Evolutionary conservation across 2,113 vertebrate species (phyloP).

Genomic region (Panthera tigris): DNA sequence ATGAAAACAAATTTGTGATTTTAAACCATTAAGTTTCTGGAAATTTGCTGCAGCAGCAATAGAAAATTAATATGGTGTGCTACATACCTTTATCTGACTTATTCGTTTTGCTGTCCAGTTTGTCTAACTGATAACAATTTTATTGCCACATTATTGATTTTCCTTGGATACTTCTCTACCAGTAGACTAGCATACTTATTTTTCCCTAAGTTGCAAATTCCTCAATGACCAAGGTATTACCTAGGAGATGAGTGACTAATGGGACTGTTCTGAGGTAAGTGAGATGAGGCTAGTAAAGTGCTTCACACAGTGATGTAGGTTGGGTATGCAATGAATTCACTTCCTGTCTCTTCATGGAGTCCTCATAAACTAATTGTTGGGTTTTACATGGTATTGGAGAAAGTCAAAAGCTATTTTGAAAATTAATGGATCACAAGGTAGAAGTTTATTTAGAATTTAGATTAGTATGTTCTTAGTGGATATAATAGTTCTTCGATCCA

Average conservation of each 20-base stretch:
- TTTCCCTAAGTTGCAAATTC: background rate
- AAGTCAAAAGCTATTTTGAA: background rate
- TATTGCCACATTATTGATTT: background rate
- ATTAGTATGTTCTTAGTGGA: background rate
- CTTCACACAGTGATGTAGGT: background rate
- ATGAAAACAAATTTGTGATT: background rate
- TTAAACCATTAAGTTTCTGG: background rate
- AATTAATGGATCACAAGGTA: slow-evolving; percentile 9
- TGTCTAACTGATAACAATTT: background rate
- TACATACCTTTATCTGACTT: background rate
- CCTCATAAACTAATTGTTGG: background rate
- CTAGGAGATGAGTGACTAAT: background rate
- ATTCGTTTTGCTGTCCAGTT: background rate
- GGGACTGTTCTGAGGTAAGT: background rate
- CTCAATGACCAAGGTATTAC: background rate
- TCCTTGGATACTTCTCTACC: background rate
- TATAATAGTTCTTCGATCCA: slow-evolving; percentile 24
- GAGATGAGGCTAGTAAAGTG: background rate
- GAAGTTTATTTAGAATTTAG: slow-evolving; percentile 41
- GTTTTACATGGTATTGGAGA: background rate
- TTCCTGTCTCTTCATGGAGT: background rate
- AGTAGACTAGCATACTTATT: background rate
- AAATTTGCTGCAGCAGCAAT: background rate
- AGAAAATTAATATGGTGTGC: background rate
- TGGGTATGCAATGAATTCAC: background rate